These are phyloP conservation scores for Myopa testacea DNA, from an alignment of 2,888 invertebrate genomes.

Conservation along the genomic window DNA sequence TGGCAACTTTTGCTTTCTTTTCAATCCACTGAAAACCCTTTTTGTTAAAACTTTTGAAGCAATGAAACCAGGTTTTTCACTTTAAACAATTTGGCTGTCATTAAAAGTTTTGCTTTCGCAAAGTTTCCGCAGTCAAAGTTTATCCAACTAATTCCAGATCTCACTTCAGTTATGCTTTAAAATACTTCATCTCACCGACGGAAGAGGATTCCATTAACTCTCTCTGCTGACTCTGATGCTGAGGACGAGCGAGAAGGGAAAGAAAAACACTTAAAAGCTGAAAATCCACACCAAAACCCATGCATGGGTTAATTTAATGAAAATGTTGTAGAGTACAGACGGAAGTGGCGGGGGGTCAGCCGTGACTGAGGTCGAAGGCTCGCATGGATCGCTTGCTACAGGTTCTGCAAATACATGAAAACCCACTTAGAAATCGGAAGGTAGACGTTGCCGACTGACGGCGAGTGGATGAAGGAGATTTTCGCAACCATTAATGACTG, in stretches of 20 bases:
- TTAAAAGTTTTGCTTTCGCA: slow-evolving; percentile 15
- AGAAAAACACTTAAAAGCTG: neutral
- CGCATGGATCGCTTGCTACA: neutral
- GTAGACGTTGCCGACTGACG: too few relatives aligned
- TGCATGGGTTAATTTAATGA: neutral
- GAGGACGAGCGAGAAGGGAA: neutral
- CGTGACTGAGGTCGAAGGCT: neutral
- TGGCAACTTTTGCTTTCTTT: neutral
- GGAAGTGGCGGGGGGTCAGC: neutral
- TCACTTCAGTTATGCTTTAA: slow-evolving; percentile 4
- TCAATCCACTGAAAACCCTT: neutral
- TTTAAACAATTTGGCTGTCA: neutral
- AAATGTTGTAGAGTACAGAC: neutral
- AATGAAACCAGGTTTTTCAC: neutral
- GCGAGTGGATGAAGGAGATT: too few relatives aligned
- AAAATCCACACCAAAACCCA: neutral
- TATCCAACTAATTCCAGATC: slow-evolving; percentile 23
- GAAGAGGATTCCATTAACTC: neutral
- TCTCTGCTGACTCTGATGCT: neutral
- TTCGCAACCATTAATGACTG: too few relatives aligned
- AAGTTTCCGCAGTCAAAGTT: slow-evolving; percentile 29
- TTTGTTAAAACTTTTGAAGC: neutral
- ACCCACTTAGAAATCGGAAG: neutral
- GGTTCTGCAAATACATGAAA: neutral
- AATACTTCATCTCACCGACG: neutral